Percentiles rank a stretch among this genome's conserved stretches.
Evolutionary conservation across 2,113 vertebrate species (phyloP).

Genomic region (Carlito syrichta): DNA sequence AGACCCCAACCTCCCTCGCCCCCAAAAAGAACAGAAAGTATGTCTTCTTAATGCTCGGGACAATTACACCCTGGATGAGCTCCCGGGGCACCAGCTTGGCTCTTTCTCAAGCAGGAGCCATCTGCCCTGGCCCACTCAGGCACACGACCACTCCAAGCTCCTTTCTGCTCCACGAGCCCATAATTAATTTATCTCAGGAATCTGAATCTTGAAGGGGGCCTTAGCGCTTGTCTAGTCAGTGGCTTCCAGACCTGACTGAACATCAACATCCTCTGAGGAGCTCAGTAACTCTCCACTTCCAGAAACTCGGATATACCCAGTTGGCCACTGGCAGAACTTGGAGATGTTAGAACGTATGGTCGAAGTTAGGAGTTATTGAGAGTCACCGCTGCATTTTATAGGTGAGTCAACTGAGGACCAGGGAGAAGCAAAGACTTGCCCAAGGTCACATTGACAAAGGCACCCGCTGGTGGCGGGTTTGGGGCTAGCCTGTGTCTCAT

Average conservation of each 20-base stretch:
- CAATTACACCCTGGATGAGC: background rate
- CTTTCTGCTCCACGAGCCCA: background rate
- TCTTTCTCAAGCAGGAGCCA: background rate
- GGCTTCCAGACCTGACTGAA: background rate
- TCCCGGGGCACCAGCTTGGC: background rate
- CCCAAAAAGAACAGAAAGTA: no score
- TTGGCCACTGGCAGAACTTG: background rate
- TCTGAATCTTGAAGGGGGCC: background rate
- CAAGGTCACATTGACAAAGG: background rate
- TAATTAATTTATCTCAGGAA: background rate
- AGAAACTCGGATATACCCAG: background rate
- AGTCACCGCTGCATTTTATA: background rate
- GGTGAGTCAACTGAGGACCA: background rate
- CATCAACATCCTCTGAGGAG: background rate
- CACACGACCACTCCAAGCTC: background rate
- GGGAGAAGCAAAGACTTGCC: background rate
- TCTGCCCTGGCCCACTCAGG: background rate
- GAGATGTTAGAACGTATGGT: no score
- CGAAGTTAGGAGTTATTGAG: background rate
- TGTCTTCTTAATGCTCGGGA: no score
- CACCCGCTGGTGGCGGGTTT: background rate
- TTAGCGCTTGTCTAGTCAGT: background rate
- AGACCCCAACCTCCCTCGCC: no score
- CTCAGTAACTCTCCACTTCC: background rate
- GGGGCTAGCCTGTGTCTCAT: no score